Conservation (phyloP, 2,888 invertebrate species). For the Herminia tarsipennalis region DNA sequence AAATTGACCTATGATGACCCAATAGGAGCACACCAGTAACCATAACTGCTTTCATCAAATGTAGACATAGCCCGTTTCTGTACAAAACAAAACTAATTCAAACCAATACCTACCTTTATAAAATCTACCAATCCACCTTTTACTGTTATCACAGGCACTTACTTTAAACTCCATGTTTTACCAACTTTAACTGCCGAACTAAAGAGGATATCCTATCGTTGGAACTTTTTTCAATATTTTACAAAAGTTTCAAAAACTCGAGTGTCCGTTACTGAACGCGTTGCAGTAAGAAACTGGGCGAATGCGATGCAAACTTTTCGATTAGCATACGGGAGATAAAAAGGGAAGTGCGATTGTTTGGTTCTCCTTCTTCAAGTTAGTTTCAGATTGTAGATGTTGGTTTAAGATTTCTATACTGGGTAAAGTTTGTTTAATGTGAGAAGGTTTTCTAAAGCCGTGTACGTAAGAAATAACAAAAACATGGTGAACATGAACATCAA, state of each 20-base stretch:
- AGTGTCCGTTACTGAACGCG: constrained; percentile 36
- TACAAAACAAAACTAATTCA: too few relatives aligned
- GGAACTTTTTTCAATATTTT: constrained; percentile 43
- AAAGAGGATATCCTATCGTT: constrained; percentile 32
- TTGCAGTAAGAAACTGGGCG: constrained; percentile 37
- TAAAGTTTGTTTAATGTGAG: too few relatives aligned
- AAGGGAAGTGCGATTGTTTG: constrained; percentile 45
- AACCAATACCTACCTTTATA: background rate
- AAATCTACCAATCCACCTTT: background rate
- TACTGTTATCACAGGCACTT: background rate
- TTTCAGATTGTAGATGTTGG: background rate
- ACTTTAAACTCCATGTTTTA: constrained; percentile 26
- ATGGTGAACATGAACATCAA: too few relatives aligned
- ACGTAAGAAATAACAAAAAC: too few relatives aligned
- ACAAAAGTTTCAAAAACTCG: constrained; percentile 26
- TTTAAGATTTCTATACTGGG: constrained; percentile 3
- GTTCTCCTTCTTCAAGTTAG: constrained; percentile 24
- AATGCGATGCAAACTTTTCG: constrained; percentile 47
- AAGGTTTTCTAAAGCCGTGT: too few relatives aligned
- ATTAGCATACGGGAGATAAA: constrained; percentile 61
- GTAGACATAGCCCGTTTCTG: too few relatives aligned
- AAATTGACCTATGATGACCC: too few relatives aligned
- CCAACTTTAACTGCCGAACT: constrained; percentile 31
- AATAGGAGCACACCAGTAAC: too few relatives aligned
- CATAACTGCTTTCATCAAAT: too few relatives aligned